phyloP scores from a whole-genome alignment of 2,797 vertebrate genomes.

The Amblyraja radiata region DNA sequence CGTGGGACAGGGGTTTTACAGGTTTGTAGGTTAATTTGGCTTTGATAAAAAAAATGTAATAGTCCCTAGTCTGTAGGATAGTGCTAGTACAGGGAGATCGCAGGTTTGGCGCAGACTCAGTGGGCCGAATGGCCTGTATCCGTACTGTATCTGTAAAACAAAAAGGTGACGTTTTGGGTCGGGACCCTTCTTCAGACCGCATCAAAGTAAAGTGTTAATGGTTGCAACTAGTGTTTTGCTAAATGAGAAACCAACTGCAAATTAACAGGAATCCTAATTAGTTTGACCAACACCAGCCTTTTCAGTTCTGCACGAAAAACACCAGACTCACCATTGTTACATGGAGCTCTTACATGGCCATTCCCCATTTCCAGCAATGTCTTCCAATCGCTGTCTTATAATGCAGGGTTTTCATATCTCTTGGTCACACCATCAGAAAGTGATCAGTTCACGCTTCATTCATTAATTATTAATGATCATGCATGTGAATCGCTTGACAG shows the following conservation, averaged over 20 bases:
- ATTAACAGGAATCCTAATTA: neutral
- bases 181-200: too few species aligned
- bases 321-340: neutral
- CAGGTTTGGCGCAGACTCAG: too few species aligned
- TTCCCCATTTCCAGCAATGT: neutral
- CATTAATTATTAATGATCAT: conserved; percentile 10
- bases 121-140: too few species aligned
- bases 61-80: too few species aligned
- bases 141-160: too few species aligned
- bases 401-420: neutral
- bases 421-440: conserved; percentile 13
- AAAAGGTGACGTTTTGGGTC: too few species aligned
- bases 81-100: too few species aligned
- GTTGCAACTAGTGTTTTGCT: neutral
- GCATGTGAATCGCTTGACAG: conserved; percentile 7
- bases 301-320: neutral
- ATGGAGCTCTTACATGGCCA: neutral
- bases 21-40: too few species aligned
- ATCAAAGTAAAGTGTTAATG: neutral
- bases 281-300: neutral
- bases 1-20: too few species aligned
- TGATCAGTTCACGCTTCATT: neutral
- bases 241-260: neutral
- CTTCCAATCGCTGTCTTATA: conserved; percentile 3
- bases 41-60: too few species aligned